These are phyloP conservation scores for Armadillidium nasatum DNA, from an alignment of 1,140 invertebrate genomes.

Conservation along the genomic window DNA sequence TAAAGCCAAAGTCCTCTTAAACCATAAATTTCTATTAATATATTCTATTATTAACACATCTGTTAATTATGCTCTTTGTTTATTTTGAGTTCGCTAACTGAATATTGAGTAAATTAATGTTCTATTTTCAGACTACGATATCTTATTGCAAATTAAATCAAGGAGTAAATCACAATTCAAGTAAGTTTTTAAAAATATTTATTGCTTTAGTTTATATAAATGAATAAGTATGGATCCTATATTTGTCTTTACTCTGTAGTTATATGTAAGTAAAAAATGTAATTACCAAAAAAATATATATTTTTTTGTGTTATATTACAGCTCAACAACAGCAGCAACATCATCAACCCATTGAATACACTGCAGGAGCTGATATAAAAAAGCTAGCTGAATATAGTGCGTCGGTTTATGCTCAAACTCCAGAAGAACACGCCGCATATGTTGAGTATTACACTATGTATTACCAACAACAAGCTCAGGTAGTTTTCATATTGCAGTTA, in stretches of 20 bases:
- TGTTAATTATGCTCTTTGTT: no score
- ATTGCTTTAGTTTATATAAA: no score
- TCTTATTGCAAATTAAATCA: conserved; percentile 43
- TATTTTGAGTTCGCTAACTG: no score
- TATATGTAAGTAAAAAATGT: no score
- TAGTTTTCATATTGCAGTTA: conserved; percentile 45
- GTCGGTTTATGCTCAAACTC: conserved; percentile 67
- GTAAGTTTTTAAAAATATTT: no score
- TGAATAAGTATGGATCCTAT: no score
- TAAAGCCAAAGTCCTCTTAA: no score
- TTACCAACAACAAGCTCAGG: conserved; percentile 61
- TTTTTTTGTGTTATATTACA: not conserved
- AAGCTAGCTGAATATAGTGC: conserved; percentile 73
- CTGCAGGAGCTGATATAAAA: conserved; percentile 53
- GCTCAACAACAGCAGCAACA: conserved; percentile 32
- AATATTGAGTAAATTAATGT: no score
- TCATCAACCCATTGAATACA: conserved; percentile 40
- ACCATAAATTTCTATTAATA: no score
- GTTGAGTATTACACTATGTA: conserved; percentile 74
- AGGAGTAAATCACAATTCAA: not conserved
- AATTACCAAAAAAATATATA: no score
- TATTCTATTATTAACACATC: no score
- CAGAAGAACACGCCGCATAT: conserved; percentile 67
- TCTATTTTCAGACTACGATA: conserved; percentile 36
- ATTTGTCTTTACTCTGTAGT: no score